Evolutionary conservation across 2,888 invertebrate species (phyloP).

Genomic region (Nysson spinosus): DNA sequence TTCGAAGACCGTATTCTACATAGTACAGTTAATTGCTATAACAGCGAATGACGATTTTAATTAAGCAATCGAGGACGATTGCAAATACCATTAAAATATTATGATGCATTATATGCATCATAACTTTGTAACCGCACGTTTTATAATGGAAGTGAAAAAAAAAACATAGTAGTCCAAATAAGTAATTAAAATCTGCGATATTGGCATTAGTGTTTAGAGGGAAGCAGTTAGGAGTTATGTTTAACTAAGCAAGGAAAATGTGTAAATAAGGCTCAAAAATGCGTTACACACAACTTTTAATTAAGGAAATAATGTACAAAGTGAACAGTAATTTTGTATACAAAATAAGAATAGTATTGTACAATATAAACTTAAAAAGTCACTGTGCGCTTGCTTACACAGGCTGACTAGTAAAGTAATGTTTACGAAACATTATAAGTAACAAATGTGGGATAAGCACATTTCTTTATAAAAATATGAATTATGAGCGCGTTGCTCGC

Average conservation of each 20-base stretch:
- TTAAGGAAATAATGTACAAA: slow-evolving; percentile 74
- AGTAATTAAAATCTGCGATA: slow-evolving; percentile 51
- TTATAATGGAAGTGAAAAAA: slow-evolving; percentile 25
- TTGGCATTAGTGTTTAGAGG: slow-evolving; percentile 51
- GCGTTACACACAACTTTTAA: slow-evolving; percentile 75
- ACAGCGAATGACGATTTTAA: no score
- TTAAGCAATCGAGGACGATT: no score
- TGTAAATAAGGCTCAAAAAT: slow-evolving; percentile 74
- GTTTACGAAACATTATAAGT: slow-evolving; percentile 30
- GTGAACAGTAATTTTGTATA: slow-evolving; percentile 74
- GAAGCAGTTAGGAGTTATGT: slow-evolving; percentile 62
- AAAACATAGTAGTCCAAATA: slow-evolving; percentile 36
- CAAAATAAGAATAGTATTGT: slow-evolving; percentile 70
- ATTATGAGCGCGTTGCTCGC: not conserved
- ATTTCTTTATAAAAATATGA: slow-evolving; percentile 25
- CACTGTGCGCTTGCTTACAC: slow-evolving; percentile 61
- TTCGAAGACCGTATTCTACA: no score
- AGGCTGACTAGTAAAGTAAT: slow-evolving; percentile 31
- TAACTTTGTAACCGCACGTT: slow-evolving; percentile 31
- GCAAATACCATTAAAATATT: slow-evolving; percentile 7
- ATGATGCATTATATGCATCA: slow-evolving; percentile 1
- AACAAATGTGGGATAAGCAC: slow-evolving; percentile 14
- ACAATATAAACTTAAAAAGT: slow-evolving; percentile 64
- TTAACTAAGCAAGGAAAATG: slow-evolving; percentile 69
- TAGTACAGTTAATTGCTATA: no score